Conservation (phyloP, 2,888 invertebrate species). For the Stenotaenia linearis region DNA sequence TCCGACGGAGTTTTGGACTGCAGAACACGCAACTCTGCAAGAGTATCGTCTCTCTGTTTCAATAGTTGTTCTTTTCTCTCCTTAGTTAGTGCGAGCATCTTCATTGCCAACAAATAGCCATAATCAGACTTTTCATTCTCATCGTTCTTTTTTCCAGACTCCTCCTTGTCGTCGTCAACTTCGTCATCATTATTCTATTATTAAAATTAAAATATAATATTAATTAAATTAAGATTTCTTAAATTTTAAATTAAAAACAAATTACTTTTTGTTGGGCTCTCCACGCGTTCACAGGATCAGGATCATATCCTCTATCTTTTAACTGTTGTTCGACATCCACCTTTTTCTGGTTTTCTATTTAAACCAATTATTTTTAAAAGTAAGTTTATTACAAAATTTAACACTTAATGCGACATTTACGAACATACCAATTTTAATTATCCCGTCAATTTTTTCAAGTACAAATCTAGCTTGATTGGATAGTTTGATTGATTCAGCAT, state of each 20-base stretch:
- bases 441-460: conserved; percentile 88
- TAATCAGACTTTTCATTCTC: conserved; percentile 52
- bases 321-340: conserved; percentile 82
- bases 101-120: conserved; percentile 93
- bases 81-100: conserved; percentile 89
- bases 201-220: background rate
- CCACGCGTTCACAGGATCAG: conserved; percentile 66
- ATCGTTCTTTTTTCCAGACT: background rate
- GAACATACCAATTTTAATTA: conserved; percentile 57
- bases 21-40: conserved; percentile 55
- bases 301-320: conserved; percentile 60
- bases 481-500: conserved; percentile 81
- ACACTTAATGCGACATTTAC: background rate
- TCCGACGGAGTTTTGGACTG: conserved; percentile 65
- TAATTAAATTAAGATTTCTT: no score
- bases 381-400: background rate
- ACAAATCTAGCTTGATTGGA: conserved; percentile 94
- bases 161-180: conserved; percentile 47
- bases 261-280: conserved; percentile 47
- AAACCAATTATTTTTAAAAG: background rate
- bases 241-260: background rate
- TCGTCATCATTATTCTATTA: conserved; percentile 42
- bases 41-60: conserved; percentile 64
- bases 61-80: conserved; percentile 87
- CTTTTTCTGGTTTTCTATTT: conserved; percentile 83